Base-by-base conservation (phyloP, 2,888 invertebrate genomes). In the Andrena bucephala region DNA sequence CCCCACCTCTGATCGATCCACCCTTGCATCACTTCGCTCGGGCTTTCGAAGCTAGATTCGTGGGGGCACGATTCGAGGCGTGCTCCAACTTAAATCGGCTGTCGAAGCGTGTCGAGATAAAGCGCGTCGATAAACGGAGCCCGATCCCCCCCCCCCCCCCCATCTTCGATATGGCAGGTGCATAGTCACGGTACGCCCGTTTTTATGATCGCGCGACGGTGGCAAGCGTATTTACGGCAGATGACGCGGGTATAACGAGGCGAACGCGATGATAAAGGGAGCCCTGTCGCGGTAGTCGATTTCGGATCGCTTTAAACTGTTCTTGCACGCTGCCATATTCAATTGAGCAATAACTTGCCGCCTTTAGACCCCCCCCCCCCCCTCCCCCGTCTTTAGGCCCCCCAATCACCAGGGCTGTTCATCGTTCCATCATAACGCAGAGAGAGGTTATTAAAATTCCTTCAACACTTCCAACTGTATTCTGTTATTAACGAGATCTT, bases 121-220 rank as follows among this genome's bases (percentile, higher is more conserved):
- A 81, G 50, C 59, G 52, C 4, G 10, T 75, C 48, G 77, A 77
- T 81, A 77, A 74, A 74, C 57, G 50, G 20, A 27, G 27, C 31
- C 42, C 52, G 72, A 83, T 77, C 20, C 20, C 20, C n/a, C 59
- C 20, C 29, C 50, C 27, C 59, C 27, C 24, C 50, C 7, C 50
- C 24, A 7, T 54, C 70, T 67, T 72, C 42, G 50, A 65, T 31
- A 24, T 59, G 77, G 62, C 78, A 86, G 77, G 73, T 83, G 80
- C 83, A 73, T 62, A 71, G 77, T 84, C 85, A 80, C 79, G 73
- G 54, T 63, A 57, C 70, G 48, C 62, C 59, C 76, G 81, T 84
- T 84, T 79, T 60, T 73, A 72, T 31, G 73, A 72, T 69, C 62
- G 54, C 54, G 8, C 78, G 42, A 10, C 29, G 54, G 33, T 63